Evolutionary conservation across 2,888 invertebrate species (phyloP), one percentile per base, ranked within the genome.

Genomic region (Tryphoninae sp.): DNA sequence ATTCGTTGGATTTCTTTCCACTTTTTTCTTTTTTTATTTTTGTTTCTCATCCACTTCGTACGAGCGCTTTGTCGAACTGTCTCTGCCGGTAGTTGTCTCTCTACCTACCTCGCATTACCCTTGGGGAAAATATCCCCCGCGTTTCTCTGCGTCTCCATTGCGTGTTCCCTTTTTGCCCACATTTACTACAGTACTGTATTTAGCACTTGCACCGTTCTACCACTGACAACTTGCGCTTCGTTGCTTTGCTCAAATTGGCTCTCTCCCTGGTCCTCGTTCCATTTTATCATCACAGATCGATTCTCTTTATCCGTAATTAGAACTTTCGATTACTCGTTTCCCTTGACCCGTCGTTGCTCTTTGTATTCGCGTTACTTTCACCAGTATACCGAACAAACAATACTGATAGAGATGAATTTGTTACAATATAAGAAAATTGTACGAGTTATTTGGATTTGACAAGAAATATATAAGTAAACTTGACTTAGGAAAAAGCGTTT

Each of bases 41-140:
- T 87, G 87, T 87, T 86, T 87, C 88, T 86, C 86, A 77, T 85
- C 78, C 84, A 84, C 86, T 87, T 86, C 78, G 78, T 65, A 67
- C 85, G 86, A 85, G 84, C 84, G 87, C 87, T 89, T 90, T 90
- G 90, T 90, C 86, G 87, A 87, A 86, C 87, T 86, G 88, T 86
- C 86, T 86, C 84, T 83, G 83, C 77, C 82, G 61, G 75, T 71
- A 53, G 64, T 71, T 80, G 75, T 55, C 72, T 55, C 72, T 68
- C 72, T 62, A 75, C 72, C 75, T 62, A 55, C 65, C 74, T 68
- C 53, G 58, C 76, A 83, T 76, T 81, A 81, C 81, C 69, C 81
- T 65, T 55, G 82, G 55, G 79, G 80, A 80, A 64, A 73, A 53
- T 49, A 76, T 77, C 68, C 55, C 49, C 6, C 40, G 45, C 53